Conservation (phyloP, 2,888 invertebrate genomes). For the Andrena camellia region DNA sequence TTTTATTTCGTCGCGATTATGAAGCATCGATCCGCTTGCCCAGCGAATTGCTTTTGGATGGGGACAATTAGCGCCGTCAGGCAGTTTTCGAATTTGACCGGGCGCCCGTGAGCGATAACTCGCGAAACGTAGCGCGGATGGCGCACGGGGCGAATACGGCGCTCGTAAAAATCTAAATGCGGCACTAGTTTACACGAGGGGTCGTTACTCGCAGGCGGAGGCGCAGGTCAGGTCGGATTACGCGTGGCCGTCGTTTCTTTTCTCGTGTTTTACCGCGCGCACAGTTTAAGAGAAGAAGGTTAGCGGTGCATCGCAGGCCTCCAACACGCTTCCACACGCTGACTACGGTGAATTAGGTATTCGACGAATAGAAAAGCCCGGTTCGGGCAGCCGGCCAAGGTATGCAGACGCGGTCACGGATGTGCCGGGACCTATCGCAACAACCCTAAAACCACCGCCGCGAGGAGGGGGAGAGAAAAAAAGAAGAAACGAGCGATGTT, state of each 20-base stretch:
- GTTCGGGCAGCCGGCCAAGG: conserved; percentile 79
- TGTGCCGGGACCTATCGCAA: conserved; percentile 80
- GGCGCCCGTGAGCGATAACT: conserved; percentile 18
- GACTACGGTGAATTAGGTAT: conserved; percentile 76
- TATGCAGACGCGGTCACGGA: conserved; percentile 79
- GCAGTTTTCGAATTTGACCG: conserved; percentile 22
- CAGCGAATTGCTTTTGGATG: not conserved
- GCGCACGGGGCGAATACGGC: not conserved
- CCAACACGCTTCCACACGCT: conserved; percentile 54
- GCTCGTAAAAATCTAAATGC: conserved; percentile 56
- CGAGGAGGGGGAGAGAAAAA: conserved; percentile 7
- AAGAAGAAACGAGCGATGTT: conserved; percentile 66
- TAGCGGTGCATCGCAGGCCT: conserved; percentile 57
- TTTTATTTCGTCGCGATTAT: too few relatives aligned
- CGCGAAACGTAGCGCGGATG: conserved; percentile 17
- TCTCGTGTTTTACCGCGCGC: conserved; percentile 34
- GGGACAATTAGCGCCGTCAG: conserved; percentile 18
- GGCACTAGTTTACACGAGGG: conserved; percentile 28
- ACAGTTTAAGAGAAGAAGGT: conserved; percentile 73
- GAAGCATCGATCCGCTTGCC: not conserved
- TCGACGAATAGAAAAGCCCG: conserved; percentile 76
- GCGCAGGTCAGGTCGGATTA: conserved; percentile 63
- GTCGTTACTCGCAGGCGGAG: conserved; percentile 38
- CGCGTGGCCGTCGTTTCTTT: conserved; percentile 48
- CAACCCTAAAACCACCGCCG: conserved; percentile 75